Evolutionary conservation across 1,140 invertebrate species (phyloP).

Genomic region (Leptinotarsa defecta): DNA sequence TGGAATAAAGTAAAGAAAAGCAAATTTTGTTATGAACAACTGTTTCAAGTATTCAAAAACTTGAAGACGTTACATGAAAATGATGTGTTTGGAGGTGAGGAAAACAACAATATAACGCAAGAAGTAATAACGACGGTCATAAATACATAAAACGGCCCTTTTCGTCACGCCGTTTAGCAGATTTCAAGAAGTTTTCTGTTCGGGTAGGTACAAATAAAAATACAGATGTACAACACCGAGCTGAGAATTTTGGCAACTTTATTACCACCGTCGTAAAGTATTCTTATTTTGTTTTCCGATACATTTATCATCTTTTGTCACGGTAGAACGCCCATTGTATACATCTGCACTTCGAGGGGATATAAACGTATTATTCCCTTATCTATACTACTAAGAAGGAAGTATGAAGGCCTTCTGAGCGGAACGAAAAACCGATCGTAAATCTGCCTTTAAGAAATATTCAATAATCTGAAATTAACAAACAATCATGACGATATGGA

Average conservation of each 20-base stretch:
- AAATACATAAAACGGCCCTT: conserved; percentile 24
- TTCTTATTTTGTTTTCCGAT: conserved; percentile 20
- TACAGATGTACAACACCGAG: conserved; percentile 19
- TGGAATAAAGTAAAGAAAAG: too few relatives aligned
- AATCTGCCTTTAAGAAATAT: neutral
- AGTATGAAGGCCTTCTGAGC: neutral
- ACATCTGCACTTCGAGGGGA: neutral
- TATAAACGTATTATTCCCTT: conserved; percentile 17
- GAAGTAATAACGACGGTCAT: conserved; percentile 19
- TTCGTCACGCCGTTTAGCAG: conserved; percentile 17
- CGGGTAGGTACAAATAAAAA: conserved; percentile 12
- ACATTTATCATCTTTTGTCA: conserved; percentile 25
- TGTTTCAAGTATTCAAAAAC: neutral
- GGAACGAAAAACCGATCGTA: neutral
- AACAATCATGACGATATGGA: neutral
- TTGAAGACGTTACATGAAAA: neutral
- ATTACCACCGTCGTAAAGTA: conserved; percentile 21
- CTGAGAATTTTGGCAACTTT: conserved; percentile 22
- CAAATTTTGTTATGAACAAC: too few relatives aligned
- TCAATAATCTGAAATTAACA: neutral
- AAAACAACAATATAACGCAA: conserved; percentile 22
- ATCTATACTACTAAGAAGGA: neutral
- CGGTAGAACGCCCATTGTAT: conserved; percentile 23
- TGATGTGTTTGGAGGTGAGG: neutral
- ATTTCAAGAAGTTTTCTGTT: conserved; percentile 14